Conservation (phyloP, 2,113 vertebrate genomes). For the Sus scrofa region T2T-Sscrofa CM000826.6:137881501-137882000, state of each 20-base stretch:
- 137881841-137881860: not conserved
- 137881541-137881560: not conserved
- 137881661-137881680: not conserved
- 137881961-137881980: conserved; percentile 12
- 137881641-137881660: conserved; percentile 1
- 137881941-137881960: not conserved
- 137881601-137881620: not conserved
- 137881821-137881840: not conserved
- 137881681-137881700: not conserved
- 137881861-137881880: not conserved
- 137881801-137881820: not conserved
- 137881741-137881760: not conserved
- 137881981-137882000: conserved; percentile 8
- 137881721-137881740: not conserved
- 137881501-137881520: not conserved
- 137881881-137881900: conserved; percentile 17
- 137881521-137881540: not conserved
- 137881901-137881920: not conserved
- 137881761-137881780: not conserved
- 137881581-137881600: conserved; percentile 1
- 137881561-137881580: not conserved
- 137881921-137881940: conserved; percentile 9
- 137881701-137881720: not conserved
- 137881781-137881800: not conserved
- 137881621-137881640: not conserved